These are phyloP conservation scores for Protodeltote pygarga DNA, from an alignment of 2,888 invertebrate species.

Conservation along the genomic window DNA sequence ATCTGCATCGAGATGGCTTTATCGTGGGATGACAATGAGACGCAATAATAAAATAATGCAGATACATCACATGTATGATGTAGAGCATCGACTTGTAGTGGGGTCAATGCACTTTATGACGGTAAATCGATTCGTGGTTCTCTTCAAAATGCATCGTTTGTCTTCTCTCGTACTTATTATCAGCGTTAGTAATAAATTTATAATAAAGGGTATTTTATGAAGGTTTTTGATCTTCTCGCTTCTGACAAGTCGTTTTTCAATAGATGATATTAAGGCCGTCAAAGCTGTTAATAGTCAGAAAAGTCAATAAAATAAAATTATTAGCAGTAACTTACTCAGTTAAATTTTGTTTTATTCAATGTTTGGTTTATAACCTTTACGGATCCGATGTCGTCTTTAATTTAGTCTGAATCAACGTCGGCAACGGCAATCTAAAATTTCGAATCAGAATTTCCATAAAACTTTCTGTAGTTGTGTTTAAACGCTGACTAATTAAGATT, in stretches of 20 bases:
- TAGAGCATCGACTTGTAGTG: conserved; percentile 59
- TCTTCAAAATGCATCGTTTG: conserved; percentile 64
- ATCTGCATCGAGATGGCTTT: conserved; percentile 46
- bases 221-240: conserved; percentile 52
- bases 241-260: conserved; percentile 40
- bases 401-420: not conserved
- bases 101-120: conserved; percentile 67
- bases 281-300: conserved; percentile 20
- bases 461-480: conserved; percentile 35
- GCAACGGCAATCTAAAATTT: conserved; percentile 23
- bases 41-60: conserved; percentile 62
- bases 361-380: conserved; percentile 4
- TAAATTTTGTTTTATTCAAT: not conserved
- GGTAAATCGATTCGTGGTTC: conserved; percentile 67
- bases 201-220: conserved; percentile 59
- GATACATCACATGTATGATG: conserved; percentile 55
- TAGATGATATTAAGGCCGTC: conserved; percentile 25
- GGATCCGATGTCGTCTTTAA: not conserved
- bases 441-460: conserved; percentile 17
- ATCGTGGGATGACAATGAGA: conserved; percentile 53
- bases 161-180: conserved; percentile 59
- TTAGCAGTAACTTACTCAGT: conserved; percentile 3
- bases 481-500: conserved; percentile 37
- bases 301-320: conserved; percentile 8
- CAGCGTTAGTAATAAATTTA: conserved; percentile 56